Evolutionary conservation across 2,113 vertebrate species (phyloP).

Genomic region (Macquaria australasica): DNA sequence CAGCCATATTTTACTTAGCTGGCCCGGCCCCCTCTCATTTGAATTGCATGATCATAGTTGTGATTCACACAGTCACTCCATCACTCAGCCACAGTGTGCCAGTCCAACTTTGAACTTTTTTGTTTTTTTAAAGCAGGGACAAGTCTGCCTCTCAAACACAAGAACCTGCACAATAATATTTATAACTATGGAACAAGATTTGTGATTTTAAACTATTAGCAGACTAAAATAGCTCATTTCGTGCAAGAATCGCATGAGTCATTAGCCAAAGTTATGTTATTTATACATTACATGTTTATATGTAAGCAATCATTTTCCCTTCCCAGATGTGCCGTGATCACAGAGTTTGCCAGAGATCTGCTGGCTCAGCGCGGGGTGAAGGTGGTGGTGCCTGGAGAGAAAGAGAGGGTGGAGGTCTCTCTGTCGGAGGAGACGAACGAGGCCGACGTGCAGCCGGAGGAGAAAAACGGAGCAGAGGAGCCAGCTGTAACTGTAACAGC

Average conservation of each 20-base stretch:
- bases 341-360: conserved; percentile 89
- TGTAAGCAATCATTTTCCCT: neutral
- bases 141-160: neutral
- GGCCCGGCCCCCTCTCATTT: neutral
- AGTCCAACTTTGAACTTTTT: neutral
- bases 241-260: neutral
- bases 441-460: conserved; percentile 21
- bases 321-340: conserved; percentile 91
- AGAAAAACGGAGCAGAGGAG: conserved; percentile 63
- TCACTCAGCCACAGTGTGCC: neutral
- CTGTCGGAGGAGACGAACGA: conserved; percentile 77
- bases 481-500: conserved; percentile 54
- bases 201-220: neutral
- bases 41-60: conserved; percentile 2
- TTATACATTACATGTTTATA: too few species aligned
- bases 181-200: neutral
- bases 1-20: neutral
- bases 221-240: neutral
- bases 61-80: neutral
- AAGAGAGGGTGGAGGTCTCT: conserved; percentile 82
- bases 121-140: neutral
- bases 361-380: conserved; percentile 87
- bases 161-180: too few species aligned
- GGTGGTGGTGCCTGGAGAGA: conserved; percentile 89
- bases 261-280: neutral